These are phyloP conservation scores for Ramazzottius varieornatus DNA, from an alignment of 2,888 invertebrate species.

Conservation along the genomic window DNA sequence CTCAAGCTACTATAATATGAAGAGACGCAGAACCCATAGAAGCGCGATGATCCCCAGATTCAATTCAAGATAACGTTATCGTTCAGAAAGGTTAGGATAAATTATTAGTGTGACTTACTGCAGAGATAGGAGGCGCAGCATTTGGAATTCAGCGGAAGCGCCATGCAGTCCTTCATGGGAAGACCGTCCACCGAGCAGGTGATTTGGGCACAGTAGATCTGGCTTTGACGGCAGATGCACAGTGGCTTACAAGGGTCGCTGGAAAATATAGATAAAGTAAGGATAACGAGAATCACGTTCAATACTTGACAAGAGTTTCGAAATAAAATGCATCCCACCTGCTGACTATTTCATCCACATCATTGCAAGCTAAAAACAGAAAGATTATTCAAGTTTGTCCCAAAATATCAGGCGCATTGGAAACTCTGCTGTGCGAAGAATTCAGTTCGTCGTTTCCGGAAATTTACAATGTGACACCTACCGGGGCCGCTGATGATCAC, in stretches of 20 bases:
- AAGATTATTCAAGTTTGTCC: too few relatives aligned
- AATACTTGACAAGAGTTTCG: not conserved
- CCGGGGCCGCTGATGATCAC: too few relatives aligned
- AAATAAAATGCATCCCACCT: not conserved
- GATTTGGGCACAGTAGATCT: not conserved
- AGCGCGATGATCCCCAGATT: too few relatives aligned
- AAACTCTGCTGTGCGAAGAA: too few relatives aligned
- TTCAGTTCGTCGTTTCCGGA: too few relatives aligned
- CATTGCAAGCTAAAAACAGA: constrained; percentile 1
- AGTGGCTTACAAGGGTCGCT: not conserved
- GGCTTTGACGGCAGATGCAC: not conserved
- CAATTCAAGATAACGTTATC: too few relatives aligned
- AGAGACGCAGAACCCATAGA: too few relatives aligned
- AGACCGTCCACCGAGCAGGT: not conserved
- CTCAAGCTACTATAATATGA: too few relatives aligned
- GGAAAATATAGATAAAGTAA: not conserved
- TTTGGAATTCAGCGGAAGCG: not conserved
- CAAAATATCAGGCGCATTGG: too few relatives aligned
- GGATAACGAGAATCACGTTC: not conserved
- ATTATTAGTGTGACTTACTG: too few relatives aligned
- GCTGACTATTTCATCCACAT: not conserved
- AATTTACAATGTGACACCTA: too few relatives aligned
- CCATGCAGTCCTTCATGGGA: not conserved
- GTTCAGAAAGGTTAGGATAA: too few relatives aligned
- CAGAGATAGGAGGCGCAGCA: not conserved